Percentiles rank a stretch among this genome's conserved stretches.
These are phyloP conservation scores for Machaerirhynchus nigripectus DNA, from an alignment of 2,113 vertebrate genomes.

Conservation along the genomic window DNA sequence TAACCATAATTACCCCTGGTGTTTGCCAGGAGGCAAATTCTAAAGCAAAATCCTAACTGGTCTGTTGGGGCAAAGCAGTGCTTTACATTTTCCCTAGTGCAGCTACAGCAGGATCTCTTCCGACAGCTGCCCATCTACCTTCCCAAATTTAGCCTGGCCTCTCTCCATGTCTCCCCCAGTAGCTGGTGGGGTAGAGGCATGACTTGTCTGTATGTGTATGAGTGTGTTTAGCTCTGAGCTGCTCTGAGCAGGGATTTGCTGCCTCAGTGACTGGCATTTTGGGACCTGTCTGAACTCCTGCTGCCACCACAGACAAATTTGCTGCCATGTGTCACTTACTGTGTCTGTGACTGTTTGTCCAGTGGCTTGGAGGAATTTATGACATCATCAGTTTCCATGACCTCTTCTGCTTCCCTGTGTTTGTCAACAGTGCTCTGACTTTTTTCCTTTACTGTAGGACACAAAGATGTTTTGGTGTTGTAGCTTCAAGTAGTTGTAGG, in stretches of 20 bases:
- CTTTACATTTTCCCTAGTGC: background rate
- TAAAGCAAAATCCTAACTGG: background rate
- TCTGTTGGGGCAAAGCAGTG: background rate
- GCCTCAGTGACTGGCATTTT: background rate
- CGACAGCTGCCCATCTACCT: fast-evolving
- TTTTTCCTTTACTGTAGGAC: background rate
- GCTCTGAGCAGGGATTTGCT: background rate
- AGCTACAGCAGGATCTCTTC: background rate
- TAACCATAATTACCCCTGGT: background rate
- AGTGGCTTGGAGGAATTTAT: background rate
- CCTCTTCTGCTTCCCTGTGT: background rate
- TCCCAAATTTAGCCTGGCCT: background rate
- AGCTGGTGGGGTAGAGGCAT: background rate
- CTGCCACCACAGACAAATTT: background rate
- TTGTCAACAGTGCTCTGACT: background rate
- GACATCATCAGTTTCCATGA: background rate
- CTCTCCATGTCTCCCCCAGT: background rate
- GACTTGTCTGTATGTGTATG: fast-evolving
- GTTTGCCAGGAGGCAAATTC: background rate
- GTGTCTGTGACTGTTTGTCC: background rate
- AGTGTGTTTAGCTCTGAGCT: fast-evolving
- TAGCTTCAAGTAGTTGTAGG: background rate
- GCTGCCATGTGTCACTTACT: background rate
- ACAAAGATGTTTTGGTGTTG: background rate
- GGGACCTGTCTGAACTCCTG: background rate